phyloP scores from a whole-genome alignment of 2,888 invertebrate genomes.

The Opisthograptis luteolata region DNA sequence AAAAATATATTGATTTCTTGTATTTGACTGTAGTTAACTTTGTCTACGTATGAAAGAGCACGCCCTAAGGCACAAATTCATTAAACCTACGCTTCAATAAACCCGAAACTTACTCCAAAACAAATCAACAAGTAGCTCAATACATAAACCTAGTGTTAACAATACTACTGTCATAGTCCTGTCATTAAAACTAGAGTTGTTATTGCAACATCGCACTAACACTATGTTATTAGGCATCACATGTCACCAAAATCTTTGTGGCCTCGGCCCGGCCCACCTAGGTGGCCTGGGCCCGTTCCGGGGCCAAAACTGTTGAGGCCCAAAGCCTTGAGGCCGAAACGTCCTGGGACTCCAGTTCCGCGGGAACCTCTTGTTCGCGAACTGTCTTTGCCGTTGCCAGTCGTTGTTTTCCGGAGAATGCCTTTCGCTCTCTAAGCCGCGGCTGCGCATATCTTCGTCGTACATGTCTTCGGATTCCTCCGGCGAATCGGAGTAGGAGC shows the following conservation, averaged over 20 bases:
- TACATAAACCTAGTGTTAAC: conserved; percentile 11
- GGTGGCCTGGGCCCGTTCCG: conserved; percentile 67
- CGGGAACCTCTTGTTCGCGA: conserved; percentile 64
- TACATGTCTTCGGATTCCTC: conserved; percentile 52
- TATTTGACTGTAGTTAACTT: too few species aligned
- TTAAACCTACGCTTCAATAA: conserved; percentile 4
- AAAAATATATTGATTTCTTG: too few species aligned
- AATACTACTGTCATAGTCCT: too few species aligned
- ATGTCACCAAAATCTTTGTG: conserved; percentile 77
- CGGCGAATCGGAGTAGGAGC: conserved; percentile 34
- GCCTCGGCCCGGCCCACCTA: conserved; percentile 69
- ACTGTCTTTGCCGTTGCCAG: conserved; percentile 50
- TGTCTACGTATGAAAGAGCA: too few species aligned
- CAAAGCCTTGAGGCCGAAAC: conserved; percentile 37
- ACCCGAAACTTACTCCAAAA: conserved; percentile 1
- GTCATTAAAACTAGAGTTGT: conserved; percentile 38
- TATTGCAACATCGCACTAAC: conserved; percentile 9
- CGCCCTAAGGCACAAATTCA: too few species aligned
- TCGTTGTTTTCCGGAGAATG: conserved; percentile 50
- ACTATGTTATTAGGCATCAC: conserved; percentile 8
- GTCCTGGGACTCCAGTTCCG: conserved; percentile 64
- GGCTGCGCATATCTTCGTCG: conserved; percentile 59
- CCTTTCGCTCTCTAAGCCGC: conserved; percentile 45
- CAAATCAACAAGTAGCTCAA: not conserved
- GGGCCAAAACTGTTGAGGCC: conserved; percentile 59